Base-by-base conservation (phyloP, 2,797 vertebrate genomes). In the Acrossocheilus wenchowensis region DNA sequence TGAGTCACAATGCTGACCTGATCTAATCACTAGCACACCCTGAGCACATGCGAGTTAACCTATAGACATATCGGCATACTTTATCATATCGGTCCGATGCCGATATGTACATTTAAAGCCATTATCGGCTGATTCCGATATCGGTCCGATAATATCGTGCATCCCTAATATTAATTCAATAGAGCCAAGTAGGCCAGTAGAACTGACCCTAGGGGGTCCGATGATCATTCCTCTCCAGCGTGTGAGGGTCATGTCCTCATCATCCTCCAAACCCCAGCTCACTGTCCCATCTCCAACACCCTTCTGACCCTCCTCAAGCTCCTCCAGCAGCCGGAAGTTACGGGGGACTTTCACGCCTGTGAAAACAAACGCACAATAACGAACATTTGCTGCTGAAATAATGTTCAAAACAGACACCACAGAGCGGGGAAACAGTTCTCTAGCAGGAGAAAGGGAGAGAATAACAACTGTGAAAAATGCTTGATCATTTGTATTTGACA, bases 191-290 rank as follows among this genome's bases (percentile, higher is more conserved):
- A 54, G 30, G 15, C 48, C 3, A 64, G 30, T 30, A 30, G 23
- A 41, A 88, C 96, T 97, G 95, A 98, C 97, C 96, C 97, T 97
- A 90, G 97, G 93, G 89, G 97, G 97, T 83, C 98, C 97, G 88
- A 98, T 97, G 93, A 99, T 97, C 96, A 97, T 98, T 88, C 97
- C 97, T 92, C 95, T 98, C 98, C 98, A 99, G 93, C 96, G 95
- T 62, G 97, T 97, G 71, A 99, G 96, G 74, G 96, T 96, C 96
- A 97, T 98, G 94, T 99, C 98, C 41, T 97, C 97, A 82, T 98
- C 97, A 69, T 97, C 96, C 91, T 95, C 95, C 87, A 98, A 97
- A 92, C 97, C 97, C 98, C 98, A 99, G 94, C 98, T 99, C 92
- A 99, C 97, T 30, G 97, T 99, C 72, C 98, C 97, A 90, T 99